These are phyloP conservation scores for Acromyrmex charruanus DNA, from an alignment of 1,140 invertebrate genomes.

Conservation along the genomic window DNA sequence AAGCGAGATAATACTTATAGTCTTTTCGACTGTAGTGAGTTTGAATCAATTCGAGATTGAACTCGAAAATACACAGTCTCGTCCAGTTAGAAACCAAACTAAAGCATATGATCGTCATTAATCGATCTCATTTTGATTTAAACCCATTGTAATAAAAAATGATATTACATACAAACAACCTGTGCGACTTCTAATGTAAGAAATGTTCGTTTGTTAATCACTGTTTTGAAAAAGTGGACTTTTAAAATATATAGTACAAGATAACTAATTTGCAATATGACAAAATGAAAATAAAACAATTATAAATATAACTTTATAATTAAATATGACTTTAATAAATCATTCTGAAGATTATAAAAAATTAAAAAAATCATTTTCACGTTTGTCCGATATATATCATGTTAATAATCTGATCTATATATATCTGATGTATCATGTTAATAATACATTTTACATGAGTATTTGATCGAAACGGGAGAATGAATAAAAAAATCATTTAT, in stretches of 20 bases:
- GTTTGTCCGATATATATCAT: background rate
- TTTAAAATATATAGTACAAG: background rate
- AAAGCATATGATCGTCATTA: too few relatives aligned
- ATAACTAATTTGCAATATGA: background rate
- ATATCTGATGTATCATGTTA: background rate
- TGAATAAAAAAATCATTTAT: constrained; percentile 31
- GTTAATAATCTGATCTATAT: background rate
- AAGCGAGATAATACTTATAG: background rate
- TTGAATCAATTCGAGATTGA: too few relatives aligned
- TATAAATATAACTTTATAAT: background rate
- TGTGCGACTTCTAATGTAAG: background rate
- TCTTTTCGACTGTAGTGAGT: too few relatives aligned
- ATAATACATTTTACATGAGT: background rate
- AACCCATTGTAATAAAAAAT: background rate
- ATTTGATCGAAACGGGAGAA: background rate
- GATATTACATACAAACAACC: background rate
- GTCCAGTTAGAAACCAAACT: too few relatives aligned
- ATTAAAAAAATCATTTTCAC: background rate
- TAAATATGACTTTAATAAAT: background rate
- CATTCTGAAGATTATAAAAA: background rate
- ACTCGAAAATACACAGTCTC: too few relatives aligned
- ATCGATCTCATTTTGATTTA: too few relatives aligned
- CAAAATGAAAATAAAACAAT: background rate
- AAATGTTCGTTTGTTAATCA: background rate
- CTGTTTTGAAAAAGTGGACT: background rate